These are phyloP conservation scores for Sander vitreus DNA, from an alignment of 2,113 vertebrate genomes.

Conservation along the genomic window DNA sequence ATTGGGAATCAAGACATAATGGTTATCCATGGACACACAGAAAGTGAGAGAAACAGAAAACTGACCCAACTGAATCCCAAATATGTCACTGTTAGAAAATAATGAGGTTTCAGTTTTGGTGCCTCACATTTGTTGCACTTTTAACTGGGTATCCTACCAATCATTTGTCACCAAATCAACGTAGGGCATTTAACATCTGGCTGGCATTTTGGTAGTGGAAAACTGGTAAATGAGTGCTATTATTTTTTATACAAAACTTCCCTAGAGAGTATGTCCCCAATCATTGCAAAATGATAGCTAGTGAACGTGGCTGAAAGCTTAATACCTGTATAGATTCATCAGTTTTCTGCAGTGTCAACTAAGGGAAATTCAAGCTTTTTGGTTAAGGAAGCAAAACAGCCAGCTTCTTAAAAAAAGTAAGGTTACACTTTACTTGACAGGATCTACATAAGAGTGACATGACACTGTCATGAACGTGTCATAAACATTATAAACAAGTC, in stretches of 20 bases:
- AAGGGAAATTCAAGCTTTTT: constrained; percentile 6
- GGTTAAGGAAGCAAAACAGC: not conserved
- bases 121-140: constrained; percentile 21
- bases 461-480: too few relatives aligned
- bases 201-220: constrained; percentile 37
- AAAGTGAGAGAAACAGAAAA: constrained; percentile 50
- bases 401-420: not conserved
- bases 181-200: constrained; percentile 31
- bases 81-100: constrained; percentile 53
- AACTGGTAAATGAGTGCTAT: constrained; percentile 48
- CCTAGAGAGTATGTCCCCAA: constrained; percentile 41
- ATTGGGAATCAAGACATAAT: constrained; percentile 55
- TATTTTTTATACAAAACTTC: constrained; percentile 33
- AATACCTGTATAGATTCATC: constrained; percentile 34
- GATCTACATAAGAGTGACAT: too few relatives aligned
- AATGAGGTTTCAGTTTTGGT: constrained; percentile 43
- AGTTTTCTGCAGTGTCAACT: constrained; percentile 31
- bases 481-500: too few relatives aligned
- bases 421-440: too few relatives aligned
- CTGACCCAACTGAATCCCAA: constrained; percentile 45
- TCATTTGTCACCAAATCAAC: constrained; percentile 43
- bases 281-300: constrained; percentile 41
- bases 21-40: constrained; percentile 32
- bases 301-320: constrained; percentile 39
- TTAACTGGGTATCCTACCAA: constrained; percentile 39